phyloP scores from a whole-genome alignment of 2,888 invertebrate species.

The Cosmia trapezina region DNA sequence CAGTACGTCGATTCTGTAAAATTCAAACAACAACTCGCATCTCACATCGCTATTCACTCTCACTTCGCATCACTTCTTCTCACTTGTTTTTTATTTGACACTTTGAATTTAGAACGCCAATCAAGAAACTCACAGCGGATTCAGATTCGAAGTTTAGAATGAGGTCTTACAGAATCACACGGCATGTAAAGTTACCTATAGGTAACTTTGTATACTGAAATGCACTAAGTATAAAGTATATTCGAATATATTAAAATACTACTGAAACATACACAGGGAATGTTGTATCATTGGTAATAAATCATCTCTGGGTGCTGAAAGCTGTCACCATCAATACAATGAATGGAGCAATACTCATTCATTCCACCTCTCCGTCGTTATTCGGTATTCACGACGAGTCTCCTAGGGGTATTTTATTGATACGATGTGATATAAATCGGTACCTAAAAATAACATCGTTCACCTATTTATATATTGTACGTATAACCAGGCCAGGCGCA shows the following conservation, averaged over 20 bases:
- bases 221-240: background rate
- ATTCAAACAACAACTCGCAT: too few relatives aligned
- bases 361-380: conserved; percentile 14
- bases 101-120: too few relatives aligned
- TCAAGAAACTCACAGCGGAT: too few relatives aligned
- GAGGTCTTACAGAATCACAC: too few relatives aligned
- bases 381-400: conserved; percentile 22
- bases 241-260: background rate
- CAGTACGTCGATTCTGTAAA: too few relatives aligned
- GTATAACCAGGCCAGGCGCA: too few relatives aligned
- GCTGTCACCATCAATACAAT: conserved; percentile 28
- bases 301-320: conserved; percentile 34
- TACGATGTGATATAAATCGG: conserved; percentile 11
- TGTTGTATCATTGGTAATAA: conserved; percentile 39
- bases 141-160: too few relatives aligned
- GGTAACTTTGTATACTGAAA: background rate
- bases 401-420: conserved; percentile 19
- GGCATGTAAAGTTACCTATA: too few relatives aligned
- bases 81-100: too few relatives aligned
- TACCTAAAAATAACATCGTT: background rate
- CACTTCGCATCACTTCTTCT: too few relatives aligned
- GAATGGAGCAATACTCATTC: conserved; percentile 29
- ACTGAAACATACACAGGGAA: background rate
- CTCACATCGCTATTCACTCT: too few relatives aligned
- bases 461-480: background rate